Evolutionary conservation across 2,113 vertebrate species (phyloP).

Genomic region (Cygnus buccinator): DNA sequence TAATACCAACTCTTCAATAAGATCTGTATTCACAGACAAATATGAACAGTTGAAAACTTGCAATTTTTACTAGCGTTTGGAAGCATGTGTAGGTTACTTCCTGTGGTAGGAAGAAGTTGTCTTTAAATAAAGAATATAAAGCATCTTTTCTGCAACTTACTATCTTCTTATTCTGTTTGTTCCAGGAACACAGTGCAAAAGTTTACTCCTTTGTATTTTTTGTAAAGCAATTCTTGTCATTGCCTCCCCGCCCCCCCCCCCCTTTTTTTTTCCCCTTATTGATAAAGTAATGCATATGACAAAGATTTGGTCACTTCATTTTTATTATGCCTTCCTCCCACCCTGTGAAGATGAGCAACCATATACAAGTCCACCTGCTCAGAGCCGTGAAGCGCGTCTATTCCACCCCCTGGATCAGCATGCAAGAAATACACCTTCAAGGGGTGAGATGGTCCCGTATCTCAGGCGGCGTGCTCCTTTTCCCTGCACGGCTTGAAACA

Average conservation of each 20-base stretch:
- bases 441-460: constrained; percentile 83
- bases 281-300: neutral
- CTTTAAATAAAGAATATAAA: neutral
- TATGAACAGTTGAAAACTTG: neutral
- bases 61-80: neutral
- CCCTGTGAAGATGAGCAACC: constrained; percentile 79
- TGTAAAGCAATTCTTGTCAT: neutral
- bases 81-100: neutral
- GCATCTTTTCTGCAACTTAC: neutral
- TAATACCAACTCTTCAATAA: neutral
- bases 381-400: constrained; percentile 80
- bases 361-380: constrained; percentile 78
- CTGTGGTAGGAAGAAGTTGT: neutral
- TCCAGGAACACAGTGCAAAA: neutral
- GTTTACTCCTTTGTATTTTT: neutral
- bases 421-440: constrained; percentile 73
- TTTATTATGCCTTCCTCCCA: constrained; percentile 60
- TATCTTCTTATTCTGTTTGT: neutral
- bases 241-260: no score
- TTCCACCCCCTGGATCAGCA: constrained; percentile 79
- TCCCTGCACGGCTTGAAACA: constrained; percentile 64
- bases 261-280: neutral
- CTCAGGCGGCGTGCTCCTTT: constrained; percentile 60
- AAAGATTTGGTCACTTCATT: neutral
- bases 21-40: neutral